Evolutionary conservation across 1,140 invertebrate genomes (phyloP).

Genomic region (Ladona fulva): DNA sequence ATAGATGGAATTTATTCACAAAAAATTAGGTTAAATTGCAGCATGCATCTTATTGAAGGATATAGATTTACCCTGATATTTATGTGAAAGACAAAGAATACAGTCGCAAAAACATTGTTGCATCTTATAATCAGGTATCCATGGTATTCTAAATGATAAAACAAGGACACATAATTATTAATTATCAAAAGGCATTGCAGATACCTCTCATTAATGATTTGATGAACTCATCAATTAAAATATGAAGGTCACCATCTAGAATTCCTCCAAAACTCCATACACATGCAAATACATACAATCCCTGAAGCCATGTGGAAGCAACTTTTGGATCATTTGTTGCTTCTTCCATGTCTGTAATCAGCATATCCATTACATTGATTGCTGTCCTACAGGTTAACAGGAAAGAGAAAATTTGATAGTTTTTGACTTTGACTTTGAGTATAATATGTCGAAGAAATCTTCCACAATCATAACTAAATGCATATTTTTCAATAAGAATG

Average conservation of each 20-base stretch:
- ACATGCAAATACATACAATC: conserved; percentile 63
- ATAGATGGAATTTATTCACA: too few relatives aligned
- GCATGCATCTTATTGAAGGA: too few relatives aligned
- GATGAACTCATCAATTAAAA: conserved; percentile 64
- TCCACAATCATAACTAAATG: too few relatives aligned
- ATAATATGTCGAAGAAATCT: too few relatives aligned
- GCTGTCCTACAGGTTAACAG: conserved; percentile 41
- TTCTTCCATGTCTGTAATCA: conserved; percentile 59
- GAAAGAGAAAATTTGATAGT: too few relatives aligned
- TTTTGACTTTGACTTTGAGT: too few relatives aligned
- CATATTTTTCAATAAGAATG: too few relatives aligned
- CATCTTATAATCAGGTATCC: too few relatives aligned
- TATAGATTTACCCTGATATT: too few relatives aligned
- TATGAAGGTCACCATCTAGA: conserved; percentile 58
- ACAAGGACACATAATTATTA: not conserved
- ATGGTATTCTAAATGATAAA: not conserved
- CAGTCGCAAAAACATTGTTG: too few relatives aligned
- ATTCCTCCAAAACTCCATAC: conserved; percentile 78
- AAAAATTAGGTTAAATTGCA: too few relatives aligned
- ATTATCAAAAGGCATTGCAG: not conserved
- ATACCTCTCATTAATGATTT: conserved; percentile 12
- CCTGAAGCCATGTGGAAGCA: conserved; percentile 58
- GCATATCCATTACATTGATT: conserved; percentile 64
- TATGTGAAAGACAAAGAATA: too few relatives aligned
- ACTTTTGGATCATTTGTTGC: conserved; percentile 52